Evolutionary conservation across 2,797 vertebrate genomes (phyloP).

Genomic region (Oreortyx pictus): DNA sequence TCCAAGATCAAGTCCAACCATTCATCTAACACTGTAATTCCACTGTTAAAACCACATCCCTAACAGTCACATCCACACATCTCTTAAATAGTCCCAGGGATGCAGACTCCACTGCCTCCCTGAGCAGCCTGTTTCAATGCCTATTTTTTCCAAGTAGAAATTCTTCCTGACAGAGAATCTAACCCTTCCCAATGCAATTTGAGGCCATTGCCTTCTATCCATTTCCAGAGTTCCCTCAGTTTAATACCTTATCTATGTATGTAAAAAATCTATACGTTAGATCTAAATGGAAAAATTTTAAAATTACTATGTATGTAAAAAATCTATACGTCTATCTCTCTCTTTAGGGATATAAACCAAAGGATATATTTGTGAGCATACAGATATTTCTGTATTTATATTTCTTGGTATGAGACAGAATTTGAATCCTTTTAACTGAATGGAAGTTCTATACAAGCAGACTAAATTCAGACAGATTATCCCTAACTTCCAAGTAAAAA

Average conservation of each 20-base stretch:
- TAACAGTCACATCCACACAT: background rate
- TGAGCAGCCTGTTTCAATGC: background rate
- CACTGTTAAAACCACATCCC: too few species aligned
- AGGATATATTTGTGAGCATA: background rate
- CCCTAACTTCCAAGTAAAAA: background rate
- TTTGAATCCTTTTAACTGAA: background rate
- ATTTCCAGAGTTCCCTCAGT: background rate
- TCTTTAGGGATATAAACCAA: background rate
- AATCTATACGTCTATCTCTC: background rate
- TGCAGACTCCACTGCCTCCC: too few species aligned
- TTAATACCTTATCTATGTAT: background rate
- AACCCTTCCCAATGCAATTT: background rate
- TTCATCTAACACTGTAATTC: too few species aligned
- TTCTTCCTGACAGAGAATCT: background rate
- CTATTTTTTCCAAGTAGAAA: background rate
- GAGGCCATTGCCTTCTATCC: background rate
- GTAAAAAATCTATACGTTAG: background rate
- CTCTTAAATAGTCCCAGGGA: background rate
- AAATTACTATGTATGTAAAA: background rate
- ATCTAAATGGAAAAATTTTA: too few species aligned
- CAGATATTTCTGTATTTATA: background rate
- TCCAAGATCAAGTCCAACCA: too few species aligned
- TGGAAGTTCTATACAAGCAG: background rate
- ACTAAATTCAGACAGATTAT: background rate
- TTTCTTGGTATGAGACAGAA: background rate